Evolutionary conservation across 2,888 invertebrate genomes (phyloP), one percentile per base, ranked within the genome.

Genomic region (Archips crataeganus): DNA sequence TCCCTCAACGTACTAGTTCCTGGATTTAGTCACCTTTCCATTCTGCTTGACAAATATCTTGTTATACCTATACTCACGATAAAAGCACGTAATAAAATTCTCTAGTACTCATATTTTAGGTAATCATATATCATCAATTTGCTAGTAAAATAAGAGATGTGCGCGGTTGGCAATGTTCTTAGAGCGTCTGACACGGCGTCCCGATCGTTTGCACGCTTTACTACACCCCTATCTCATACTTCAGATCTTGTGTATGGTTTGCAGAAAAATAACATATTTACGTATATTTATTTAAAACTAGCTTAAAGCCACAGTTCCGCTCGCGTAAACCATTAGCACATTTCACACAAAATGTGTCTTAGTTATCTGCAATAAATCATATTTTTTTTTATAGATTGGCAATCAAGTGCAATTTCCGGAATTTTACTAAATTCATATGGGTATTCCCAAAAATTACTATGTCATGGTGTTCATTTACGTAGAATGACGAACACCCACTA

Each of bases 191-290:
- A 91, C 90, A 90, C 87, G 85, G 87, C 87, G 90, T 86, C 88
- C 87, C 90, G 89, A 84, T 92, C 94, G 93, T 93, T 93, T 91
- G 92, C 93, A 93, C 93, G 93, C 92, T 93, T 93, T 93, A 93
- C 90, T 89, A 87, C 90, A 89, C 89, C 91, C 91, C 89, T 87
- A 89, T 90, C 90, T 90, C 91, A 89, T 91, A 90, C 89, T 86
- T 91, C 89, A 89, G 88, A 84, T 86, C 82, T 78, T 79, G 70
- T 49, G 85, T 88, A 87, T 75, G 45, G 87, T 83, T 75, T 15
- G 82, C 87, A 88, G 79, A 85, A 65, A 10, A 70, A 60, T 57
- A 64, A 65, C 11, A 23, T 9, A 13, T 5, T 13, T 23, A 39
- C 1, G 4, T 3, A 8, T n/a, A 34, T 45, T n/a, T 45, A 5